These are phyloP conservation scores for Ypsolopha sequella DNA, from an alignment of 2,888 invertebrate genomes.

Conservation along the genomic window DNA sequence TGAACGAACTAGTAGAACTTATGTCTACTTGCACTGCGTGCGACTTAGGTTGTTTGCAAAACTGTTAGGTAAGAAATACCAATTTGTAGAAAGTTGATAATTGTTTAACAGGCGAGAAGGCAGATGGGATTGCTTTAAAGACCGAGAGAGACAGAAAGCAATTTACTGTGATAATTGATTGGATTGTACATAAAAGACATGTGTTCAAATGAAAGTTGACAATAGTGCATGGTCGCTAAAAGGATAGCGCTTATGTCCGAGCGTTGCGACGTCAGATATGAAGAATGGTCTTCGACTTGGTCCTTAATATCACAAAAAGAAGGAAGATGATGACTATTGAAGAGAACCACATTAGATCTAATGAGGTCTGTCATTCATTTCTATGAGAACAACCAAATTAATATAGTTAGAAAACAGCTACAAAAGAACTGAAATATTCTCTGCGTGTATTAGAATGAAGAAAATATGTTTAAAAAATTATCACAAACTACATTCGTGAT, in stretches of 20 bases:
- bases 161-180: constrained; percentile 41
- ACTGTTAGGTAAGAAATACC: constrained; percentile 34
- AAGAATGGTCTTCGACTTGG: constrained; percentile 45
- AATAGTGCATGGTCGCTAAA: constrained; percentile 50
- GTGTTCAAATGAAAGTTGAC: constrained; percentile 33
- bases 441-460: background rate
- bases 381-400: constrained; percentile 7
- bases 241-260: constrained; percentile 48
- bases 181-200: constrained; percentile 41
- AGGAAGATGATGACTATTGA: constrained; percentile 12
- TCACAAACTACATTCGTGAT: constrained; percentile 33
- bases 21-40: constrained; percentile 18
- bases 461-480: background rate
- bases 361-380: constrained; percentile 25
- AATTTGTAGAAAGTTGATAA: constrained; percentile 56
- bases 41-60: constrained; percentile 37
- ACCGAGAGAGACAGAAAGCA: constrained; percentile 11
- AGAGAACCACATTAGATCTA: constrained; percentile 27
- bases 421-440: background rate
- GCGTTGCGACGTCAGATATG: constrained; percentile 50
- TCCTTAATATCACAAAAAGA: constrained; percentile 26
- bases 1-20: constrained; percentile 29
- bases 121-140: constrained; percentile 9
- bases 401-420: background rate
- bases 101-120: constrained; percentile 15